A percentile compares a stretch with the other conserved stretches of the same genome.
These are phyloP conservation scores for Antechinus flavipes DNA, from an alignment of 2,113 vertebrate genomes.

Conservation along the genomic window DNA sequence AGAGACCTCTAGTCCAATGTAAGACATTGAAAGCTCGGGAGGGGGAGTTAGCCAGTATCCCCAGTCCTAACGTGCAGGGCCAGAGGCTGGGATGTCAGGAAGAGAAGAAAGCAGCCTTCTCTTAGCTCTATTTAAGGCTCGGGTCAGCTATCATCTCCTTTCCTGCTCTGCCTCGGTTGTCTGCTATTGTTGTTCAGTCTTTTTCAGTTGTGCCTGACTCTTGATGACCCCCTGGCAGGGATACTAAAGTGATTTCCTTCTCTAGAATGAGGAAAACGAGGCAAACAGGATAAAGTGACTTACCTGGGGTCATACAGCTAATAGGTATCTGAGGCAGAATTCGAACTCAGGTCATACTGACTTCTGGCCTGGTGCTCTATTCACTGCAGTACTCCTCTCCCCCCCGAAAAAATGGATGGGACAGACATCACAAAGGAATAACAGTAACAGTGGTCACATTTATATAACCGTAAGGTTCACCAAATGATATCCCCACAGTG, in stretches of 20 bases:
- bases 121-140: too few relatives aligned
- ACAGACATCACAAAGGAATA: neutral
- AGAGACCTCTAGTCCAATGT: too few relatives aligned
- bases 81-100: too few relatives aligned
- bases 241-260: neutral
- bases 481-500: neutral
- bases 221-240: neutral
- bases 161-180: too few relatives aligned
- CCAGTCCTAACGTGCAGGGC: too few relatives aligned
- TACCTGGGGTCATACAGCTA: neutral
- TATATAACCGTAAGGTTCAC: neutral
- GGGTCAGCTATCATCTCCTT: accelerated
- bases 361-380: neutral
- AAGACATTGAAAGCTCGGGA: too few relatives aligned
- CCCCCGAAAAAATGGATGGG: neutral
- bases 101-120: too few relatives aligned
- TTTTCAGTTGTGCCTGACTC: too few relatives aligned
- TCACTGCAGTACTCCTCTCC: too few relatives aligned
- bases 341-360: neutral
- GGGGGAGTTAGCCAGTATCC: too few relatives aligned
- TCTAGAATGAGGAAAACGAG: neutral
- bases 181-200: too few relatives aligned
- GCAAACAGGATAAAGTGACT: neutral
- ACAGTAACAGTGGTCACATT: too few relatives aligned
- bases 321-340: neutral